These are phyloP conservation scores for Echinops telfairi DNA, from an alignment of 2,113 vertebrate genomes.

Conservation along the genomic window DNA sequence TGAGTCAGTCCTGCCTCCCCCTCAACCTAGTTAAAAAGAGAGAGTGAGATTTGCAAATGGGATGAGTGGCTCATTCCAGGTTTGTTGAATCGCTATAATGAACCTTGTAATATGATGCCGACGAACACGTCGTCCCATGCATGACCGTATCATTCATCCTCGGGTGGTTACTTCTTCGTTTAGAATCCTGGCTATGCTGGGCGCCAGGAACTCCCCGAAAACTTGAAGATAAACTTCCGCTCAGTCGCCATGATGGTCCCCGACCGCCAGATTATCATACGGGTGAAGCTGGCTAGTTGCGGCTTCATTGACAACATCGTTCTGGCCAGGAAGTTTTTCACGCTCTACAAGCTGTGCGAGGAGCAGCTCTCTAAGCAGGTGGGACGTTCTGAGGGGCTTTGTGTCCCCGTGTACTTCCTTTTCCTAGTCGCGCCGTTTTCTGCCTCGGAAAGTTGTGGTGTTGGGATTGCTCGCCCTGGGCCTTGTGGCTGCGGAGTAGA, in stretches of 20 bases:
- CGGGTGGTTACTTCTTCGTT: constrained; percentile 47
- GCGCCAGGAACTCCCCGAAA: constrained; percentile 97
- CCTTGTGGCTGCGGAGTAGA: not conserved
- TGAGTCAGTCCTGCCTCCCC: not conserved
- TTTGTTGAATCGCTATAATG: not conserved
- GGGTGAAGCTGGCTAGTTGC: constrained; percentile 97
- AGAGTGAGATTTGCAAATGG: not conserved
- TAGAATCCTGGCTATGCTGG: constrained; percentile 99
- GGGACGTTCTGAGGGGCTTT: constrained; percentile 15
- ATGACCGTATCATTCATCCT: not conserved
- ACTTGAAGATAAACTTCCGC: constrained; percentile 98
- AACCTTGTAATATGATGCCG: not conserved
- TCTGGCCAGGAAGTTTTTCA: constrained; percentile 97
- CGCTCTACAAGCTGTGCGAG: constrained; percentile 96
- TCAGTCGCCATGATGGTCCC: constrained; percentile 99
- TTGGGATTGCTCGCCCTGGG: not conserved
- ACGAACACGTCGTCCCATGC: not conserved
- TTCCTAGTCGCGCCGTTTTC: not conserved
- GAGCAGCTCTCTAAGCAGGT: constrained; percentile 99
- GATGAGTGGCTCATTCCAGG: not conserved
- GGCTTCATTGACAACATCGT: constrained; percentile 95
- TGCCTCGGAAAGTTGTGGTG: not conserved
- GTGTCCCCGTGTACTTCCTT: not conserved
- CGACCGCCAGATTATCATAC: constrained; percentile 97
- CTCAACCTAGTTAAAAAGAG: not conserved